These are phyloP conservation scores for Netelia inedita DNA, from an alignment of 2,888 invertebrate species.

Conservation along the genomic window DNA sequence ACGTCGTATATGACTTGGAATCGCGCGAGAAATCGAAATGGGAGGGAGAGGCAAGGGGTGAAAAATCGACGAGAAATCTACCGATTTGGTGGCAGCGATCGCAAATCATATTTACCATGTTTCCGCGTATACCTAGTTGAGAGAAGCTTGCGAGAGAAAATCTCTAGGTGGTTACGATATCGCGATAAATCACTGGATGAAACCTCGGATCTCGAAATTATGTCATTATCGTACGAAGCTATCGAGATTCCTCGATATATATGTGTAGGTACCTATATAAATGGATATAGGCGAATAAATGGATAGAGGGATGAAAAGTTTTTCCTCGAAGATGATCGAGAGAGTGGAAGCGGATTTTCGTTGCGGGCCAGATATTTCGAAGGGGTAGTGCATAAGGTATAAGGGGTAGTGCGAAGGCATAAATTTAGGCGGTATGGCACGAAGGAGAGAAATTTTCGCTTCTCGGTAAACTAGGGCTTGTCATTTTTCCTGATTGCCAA, in stretches of 20 bases:
- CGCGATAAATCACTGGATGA: conserved; percentile 44
- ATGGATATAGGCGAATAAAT: background rate
- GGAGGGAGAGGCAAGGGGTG: conserved; percentile 49
- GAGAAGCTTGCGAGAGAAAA: background rate
- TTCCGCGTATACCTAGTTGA: conserved; percentile 3
- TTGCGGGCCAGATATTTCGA: background rate
- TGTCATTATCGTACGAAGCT: conserved; percentile 28
- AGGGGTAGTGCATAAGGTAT: background rate
- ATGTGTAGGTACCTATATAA: background rate
- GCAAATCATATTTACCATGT: conserved; percentile 60
- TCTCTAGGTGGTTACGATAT: conserved; percentile 7
- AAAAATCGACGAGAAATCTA: conserved; percentile 55
- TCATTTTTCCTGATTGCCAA: conserved; percentile 51
- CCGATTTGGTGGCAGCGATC: conserved; percentile 47
- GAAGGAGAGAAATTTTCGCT: background rate
- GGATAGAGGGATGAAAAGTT: conserved; percentile 1
- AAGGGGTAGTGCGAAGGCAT: no score
- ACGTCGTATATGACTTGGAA: conserved; percentile 49
- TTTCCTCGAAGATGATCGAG: background rate
- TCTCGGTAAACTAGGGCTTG: conserved; percentile 34
- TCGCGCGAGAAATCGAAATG: conserved; percentile 24
- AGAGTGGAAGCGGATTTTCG: background rate
- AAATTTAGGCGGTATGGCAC: no score
- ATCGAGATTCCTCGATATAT: conserved; percentile 3
- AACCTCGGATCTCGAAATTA: conserved; percentile 43